A percentile compares a stretch with the other conserved stretches of the same genome.
phyloP scores from a whole-genome alignment of 2,888 invertebrate species.

The Rhynchonema sp. region DNA sequence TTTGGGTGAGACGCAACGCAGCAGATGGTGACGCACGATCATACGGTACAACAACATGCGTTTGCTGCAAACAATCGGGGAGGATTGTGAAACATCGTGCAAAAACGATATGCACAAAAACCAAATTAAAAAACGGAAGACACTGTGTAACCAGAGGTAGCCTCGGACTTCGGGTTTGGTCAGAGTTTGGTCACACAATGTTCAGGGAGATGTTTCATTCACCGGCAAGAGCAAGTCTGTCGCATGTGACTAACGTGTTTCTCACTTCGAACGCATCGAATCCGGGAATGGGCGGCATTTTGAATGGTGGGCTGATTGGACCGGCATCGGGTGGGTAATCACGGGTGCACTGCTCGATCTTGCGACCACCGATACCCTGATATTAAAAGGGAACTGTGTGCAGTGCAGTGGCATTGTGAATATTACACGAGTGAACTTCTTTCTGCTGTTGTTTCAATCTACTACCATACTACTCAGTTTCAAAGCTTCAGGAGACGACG shows the following conservation, averaged over 20 bases:
- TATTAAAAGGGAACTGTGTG: background rate
- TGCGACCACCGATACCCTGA: background rate
- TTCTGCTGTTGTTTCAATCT: no score
- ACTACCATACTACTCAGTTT: no score
- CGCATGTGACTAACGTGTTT: background rate
- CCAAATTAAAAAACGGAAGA: no score
- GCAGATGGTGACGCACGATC: background rate
- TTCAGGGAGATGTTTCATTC: no score
- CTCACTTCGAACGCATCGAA: background rate
- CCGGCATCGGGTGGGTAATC: background rate
- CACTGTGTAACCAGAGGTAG: no score
- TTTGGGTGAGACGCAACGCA: background rate
- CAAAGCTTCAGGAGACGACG: no score
- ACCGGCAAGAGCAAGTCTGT: no score
- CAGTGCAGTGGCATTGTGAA: background rate
- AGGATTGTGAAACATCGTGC: background rate
- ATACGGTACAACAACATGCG: background rate
- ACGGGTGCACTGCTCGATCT: background rate
- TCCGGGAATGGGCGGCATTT: background rate
- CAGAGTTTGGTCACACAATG: no score
- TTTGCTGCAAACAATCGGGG: background rate
- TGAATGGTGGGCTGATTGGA: background rate
- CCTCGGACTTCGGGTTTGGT: no score
- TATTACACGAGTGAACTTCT: no score
- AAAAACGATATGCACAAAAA: background rate